Conservation (phyloP, 2,113 vertebrate genomes). For the Halichoerus grypus region DNA sequence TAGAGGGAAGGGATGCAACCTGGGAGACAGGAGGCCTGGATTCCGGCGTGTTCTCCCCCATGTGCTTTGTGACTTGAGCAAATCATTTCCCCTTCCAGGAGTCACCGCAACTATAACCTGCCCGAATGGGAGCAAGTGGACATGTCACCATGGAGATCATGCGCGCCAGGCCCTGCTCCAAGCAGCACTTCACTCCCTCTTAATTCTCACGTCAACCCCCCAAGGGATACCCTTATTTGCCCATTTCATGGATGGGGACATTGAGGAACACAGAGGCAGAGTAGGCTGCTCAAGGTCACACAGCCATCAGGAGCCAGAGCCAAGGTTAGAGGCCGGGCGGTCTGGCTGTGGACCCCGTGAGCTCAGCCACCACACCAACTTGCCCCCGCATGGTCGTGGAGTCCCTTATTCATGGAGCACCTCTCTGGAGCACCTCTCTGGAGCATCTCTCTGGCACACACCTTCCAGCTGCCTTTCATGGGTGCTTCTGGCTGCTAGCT, state of each 20-base stretch:
- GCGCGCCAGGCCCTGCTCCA: background rate
- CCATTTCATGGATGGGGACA: background rate
- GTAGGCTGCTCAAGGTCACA: background rate
- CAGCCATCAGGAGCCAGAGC: background rate
- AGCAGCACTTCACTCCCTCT: background rate
- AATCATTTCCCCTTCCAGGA: background rate
- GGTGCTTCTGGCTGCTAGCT: background rate
- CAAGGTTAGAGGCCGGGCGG: background rate
- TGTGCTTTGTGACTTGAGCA: background rate
- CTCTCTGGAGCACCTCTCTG: background rate
- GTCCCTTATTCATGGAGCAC: background rate
- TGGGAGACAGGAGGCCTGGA: background rate
- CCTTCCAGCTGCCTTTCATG: background rate
- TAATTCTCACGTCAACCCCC: background rate
- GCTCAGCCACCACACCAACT: background rate
- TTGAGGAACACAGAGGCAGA: background rate
- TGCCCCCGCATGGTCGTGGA: fast-evolving
- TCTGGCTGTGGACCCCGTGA: background rate
- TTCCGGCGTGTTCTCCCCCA: background rate
- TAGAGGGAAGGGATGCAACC: background rate
- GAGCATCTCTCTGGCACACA: background rate
- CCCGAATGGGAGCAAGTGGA: background rate
- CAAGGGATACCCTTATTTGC: too few species aligned
- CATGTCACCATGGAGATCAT: fast-evolving
- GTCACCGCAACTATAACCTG: fast-evolving